Conservation (phyloP, 2,797 vertebrate species). For the Morelia viridis region DNA sequence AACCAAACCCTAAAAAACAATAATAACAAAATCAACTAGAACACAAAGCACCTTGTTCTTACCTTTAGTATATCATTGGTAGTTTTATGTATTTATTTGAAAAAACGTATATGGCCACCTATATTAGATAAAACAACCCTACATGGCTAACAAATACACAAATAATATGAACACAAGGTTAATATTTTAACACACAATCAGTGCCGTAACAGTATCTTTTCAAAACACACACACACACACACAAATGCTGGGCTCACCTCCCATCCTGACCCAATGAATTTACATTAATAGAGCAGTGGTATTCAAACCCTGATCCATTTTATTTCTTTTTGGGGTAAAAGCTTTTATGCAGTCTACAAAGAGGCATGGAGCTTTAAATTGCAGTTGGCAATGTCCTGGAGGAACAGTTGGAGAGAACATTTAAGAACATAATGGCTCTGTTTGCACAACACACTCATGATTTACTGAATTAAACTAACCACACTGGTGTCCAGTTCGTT, state of each 20-base stretch:
- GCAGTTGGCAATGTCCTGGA: neutral
- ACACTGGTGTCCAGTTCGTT: neutral
- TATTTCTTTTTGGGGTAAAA: slow-evolving; percentile 9
- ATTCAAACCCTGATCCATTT: slow-evolving; percentile 53
- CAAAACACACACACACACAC: neutral
- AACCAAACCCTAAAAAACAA: slow-evolving; percentile 21
- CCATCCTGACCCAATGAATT: neutral
- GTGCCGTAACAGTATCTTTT: neutral
- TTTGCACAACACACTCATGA: neutral
- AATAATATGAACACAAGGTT: neutral
- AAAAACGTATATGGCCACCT: neutral
- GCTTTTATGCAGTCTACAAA: neutral
- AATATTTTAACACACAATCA: neutral
- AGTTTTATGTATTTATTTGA: neutral
- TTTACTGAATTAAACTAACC: neutral
- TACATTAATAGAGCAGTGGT: slow-evolving; percentile 49
- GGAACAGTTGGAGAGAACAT: neutral
- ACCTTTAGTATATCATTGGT: slow-evolving; percentile 45
- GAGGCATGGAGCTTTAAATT: slow-evolving; percentile 30
- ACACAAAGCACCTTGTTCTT: slow-evolving; percentile 43
- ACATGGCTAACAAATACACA: neutral
- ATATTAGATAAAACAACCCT: neutral
- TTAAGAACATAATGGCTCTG: neutral
- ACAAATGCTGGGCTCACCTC: neutral
- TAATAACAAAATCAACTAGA: slow-evolving; percentile 31